A percentile compares a stretch with the other conserved stretches of the same genome.
Conservation (phyloP, 2,797 vertebrate species). For the Sebastes vulpes region DNA sequence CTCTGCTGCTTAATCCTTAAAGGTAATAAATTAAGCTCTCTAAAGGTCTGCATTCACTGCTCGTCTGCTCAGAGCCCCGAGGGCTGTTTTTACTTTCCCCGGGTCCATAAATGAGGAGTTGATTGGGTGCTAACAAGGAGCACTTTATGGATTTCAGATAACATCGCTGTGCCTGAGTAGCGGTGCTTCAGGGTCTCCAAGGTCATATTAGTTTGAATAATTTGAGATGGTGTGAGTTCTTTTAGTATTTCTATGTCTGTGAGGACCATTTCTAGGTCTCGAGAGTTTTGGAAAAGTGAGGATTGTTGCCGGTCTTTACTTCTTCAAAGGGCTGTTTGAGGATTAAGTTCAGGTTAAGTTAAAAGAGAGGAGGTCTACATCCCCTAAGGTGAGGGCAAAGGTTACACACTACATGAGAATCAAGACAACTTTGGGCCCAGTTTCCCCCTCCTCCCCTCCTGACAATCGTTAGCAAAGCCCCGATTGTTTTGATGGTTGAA, state of each 20-base stretch:
- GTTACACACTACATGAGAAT: too few relatives aligned
- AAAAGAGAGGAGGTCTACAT: neutral
- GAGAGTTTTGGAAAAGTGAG: neutral
- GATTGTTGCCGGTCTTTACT: neutral
- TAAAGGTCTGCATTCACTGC: conserved; percentile 49
- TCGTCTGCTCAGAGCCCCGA: conserved; percentile 41
- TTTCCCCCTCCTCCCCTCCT: too few relatives aligned
- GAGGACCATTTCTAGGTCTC: neutral
- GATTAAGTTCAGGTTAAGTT: neutral
- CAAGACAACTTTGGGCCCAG: too few relatives aligned
- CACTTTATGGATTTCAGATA: conserved; percentile 66
- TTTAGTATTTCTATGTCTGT: neutral
- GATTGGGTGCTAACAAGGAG: conserved; percentile 71
- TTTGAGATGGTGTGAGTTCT: conserved; percentile 13
- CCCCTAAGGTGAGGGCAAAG: neutral
- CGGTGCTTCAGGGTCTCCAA: conserved; percentile 25
- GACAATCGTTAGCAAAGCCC: too few relatives aligned
- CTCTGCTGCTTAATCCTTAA: conserved; percentile 11
- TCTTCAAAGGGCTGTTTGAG: neutral
- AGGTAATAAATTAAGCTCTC: conserved; percentile 57
- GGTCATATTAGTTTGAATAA: conserved; percentile 52
- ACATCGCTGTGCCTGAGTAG: conserved; percentile 33
- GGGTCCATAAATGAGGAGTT: conserved; percentile 48
- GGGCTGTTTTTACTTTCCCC: conserved; percentile 42
- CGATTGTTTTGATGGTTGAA: too few relatives aligned